Evolutionary conservation across 2,888 invertebrate genomes (phyloP).

Genomic region (Venusia cambrica): DNA sequence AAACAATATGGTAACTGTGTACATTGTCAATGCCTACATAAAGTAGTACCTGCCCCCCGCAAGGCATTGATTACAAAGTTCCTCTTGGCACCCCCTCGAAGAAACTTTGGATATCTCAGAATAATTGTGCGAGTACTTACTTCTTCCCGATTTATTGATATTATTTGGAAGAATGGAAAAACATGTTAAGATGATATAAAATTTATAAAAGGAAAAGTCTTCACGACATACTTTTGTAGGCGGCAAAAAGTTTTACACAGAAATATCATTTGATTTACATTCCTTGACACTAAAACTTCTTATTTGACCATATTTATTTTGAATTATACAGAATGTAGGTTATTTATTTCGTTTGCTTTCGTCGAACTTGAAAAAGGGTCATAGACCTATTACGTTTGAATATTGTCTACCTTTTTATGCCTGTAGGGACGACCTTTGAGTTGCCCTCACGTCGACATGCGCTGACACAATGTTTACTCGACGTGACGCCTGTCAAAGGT

Average conservation of each 20-base stretch:
- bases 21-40: slow-evolving; percentile 28
- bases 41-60: slow-evolving; percentile 28
- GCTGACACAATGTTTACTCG: slow-evolving; percentile 56
- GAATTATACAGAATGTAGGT: no score
- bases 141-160: slow-evolving; percentile 33
- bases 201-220: slow-evolving; percentile 13
- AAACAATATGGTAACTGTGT: slow-evolving; percentile 21
- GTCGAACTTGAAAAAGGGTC: slow-evolving; percentile 11
- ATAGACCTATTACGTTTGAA: slow-evolving; percentile 22
- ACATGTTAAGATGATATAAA: slow-evolving; percentile 28
- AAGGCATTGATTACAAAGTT: slow-evolving; percentile 37
- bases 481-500: slow-evolving; percentile 64
- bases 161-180: slow-evolving; percentile 32
- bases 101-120: slow-evolving; percentile 33
- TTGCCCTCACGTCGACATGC: slow-evolving; percentile 40
- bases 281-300: no score
- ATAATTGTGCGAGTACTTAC: slow-evolving; percentile 31
- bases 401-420: slow-evolving; percentile 24
- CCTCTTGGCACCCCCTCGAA: slow-evolving; percentile 31
- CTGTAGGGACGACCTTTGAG: slow-evolving; percentile 34
- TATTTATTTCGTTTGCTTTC: slow-evolving; percentile 5
- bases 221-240: slow-evolving; percentile 7
- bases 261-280: no score
- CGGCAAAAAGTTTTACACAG: slow-evolving; percentile 7
- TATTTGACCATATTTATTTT: no score